phyloP scores from a whole-genome alignment of 2,888 invertebrate genomes.

The Melieria crassipennis region DNA sequence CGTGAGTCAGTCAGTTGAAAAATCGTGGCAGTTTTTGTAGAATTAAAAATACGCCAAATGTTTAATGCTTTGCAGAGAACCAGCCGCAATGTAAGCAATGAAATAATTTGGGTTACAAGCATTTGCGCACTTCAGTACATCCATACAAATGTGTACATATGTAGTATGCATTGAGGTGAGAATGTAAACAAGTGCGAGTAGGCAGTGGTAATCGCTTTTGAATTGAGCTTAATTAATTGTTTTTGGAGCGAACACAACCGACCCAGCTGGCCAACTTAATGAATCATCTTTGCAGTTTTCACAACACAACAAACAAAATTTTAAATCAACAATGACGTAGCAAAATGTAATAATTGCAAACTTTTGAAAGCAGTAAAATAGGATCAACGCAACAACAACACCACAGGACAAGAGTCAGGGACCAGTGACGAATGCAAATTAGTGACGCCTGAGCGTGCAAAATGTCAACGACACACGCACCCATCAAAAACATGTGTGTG shows the following conservation, averaged over 20 bases:
- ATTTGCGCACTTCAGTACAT: neutral
- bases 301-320: neutral
- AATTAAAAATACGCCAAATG: neutral
- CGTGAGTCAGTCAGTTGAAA: neutral
- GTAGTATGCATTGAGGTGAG: neutral
- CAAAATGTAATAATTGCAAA: neutral
- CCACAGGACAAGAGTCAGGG: neutral
- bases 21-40: neutral
- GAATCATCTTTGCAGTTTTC: too few species aligned
- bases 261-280: neutral
- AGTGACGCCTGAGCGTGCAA: slow-evolving; percentile 8
- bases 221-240: neutral
- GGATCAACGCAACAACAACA: neutral
- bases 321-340: slow-evolving; percentile 16
- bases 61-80: neutral
- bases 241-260: neutral
- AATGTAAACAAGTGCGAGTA: neutral
- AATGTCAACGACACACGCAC: slow-evolving; percentile 24
- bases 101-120: neutral
- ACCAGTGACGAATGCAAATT: too few species aligned
- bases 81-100: neutral
- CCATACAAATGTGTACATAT: neutral
- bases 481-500: neutral
- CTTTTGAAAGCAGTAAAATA: neutral
- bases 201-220: neutral